Conservation (phyloP, 2,888 invertebrate genomes). For the Subacronicta megacephala region DNA sequence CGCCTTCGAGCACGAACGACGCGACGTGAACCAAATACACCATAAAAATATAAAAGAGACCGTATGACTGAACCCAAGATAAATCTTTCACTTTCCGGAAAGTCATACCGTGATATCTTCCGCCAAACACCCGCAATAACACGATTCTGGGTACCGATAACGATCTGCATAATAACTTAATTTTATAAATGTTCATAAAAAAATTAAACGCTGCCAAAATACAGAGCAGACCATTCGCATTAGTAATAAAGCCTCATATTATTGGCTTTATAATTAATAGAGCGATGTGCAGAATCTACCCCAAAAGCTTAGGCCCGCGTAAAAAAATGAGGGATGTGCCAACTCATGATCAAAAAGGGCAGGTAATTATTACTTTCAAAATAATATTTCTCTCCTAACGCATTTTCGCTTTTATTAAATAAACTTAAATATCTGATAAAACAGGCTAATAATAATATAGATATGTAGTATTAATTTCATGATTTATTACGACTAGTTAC, state of each 20-base stretch:
- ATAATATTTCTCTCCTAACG: slow-evolving; percentile 40
- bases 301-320: slow-evolving; percentile 47
- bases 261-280: slow-evolving; percentile 65
- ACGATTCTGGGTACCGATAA: slow-evolving; percentile 42
- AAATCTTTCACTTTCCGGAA: slow-evolving; percentile 42
- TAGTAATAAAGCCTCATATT: slow-evolving; percentile 60
- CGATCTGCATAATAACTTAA: slow-evolving; percentile 30
- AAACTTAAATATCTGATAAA: slow-evolving; percentile 27
- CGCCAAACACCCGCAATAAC: slow-evolving; percentile 31
- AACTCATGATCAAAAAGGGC: slow-evolving; percentile 64
- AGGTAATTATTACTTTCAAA: slow-evolving; percentile 61
- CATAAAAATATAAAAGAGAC: slow-evolving; percentile 6
- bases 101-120: slow-evolving; percentile 34
- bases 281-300: slow-evolving; percentile 61
- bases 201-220: slow-evolving; percentile 20
- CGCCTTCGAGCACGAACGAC: slow-evolving; percentile 55
- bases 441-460: slow-evolving; percentile 6
- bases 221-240: slow-evolving; percentile 29
- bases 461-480: slow-evolving; percentile 22
- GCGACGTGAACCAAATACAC: slow-evolving; percentile 29
- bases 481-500: slow-evolving; percentile 36
- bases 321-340: slow-evolving; percentile 59
- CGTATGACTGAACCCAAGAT: slow-evolving; percentile 19
- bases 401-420: background rate
- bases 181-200: slow-evolving; percentile 25